phyloP scores from a whole-genome alignment of 2,888 invertebrate species.

The Apamea epomidion region DNA sequence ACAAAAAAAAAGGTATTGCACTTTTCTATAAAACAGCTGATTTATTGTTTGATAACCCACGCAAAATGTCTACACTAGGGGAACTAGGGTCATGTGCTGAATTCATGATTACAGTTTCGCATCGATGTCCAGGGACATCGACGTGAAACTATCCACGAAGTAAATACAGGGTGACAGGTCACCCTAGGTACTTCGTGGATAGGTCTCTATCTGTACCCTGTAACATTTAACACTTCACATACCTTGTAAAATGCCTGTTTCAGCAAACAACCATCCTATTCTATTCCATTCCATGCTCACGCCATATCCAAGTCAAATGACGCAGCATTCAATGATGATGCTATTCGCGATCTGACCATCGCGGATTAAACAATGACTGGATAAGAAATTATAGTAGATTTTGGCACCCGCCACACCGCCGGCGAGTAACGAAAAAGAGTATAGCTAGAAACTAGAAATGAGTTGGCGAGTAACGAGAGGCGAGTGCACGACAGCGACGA shows the following conservation, averaged over 20 bases:
- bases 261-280: slow-evolving; percentile 9
- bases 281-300: slow-evolving; percentile 39
- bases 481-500: neutral
- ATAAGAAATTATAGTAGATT: slow-evolving; percentile 31
- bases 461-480: neutral
- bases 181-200: neutral
- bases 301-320: slow-evolving; percentile 64
- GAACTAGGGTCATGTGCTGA: too few species aligned
- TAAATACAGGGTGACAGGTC: too few species aligned
- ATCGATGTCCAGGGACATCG: too few species aligned
- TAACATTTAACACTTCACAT: neutral
- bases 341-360: slow-evolving; percentile 69
- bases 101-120: too few species aligned
- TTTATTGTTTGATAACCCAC: too few species aligned
- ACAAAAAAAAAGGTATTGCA: too few species aligned
- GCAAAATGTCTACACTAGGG: too few species aligned
- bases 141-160: too few species aligned
- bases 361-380: slow-evolving; percentile 33
- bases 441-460: neutral
- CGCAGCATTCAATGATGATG: slow-evolving; percentile 69
- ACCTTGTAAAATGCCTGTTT: neutral
- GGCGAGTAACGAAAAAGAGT: neutral
- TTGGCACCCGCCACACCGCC: too few species aligned
- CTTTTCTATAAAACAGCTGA: too few species aligned
- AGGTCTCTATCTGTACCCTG: neutral